phyloP scores from a whole-genome alignment of 1,140 invertebrate species.

The Tribolium madens region DNA sequence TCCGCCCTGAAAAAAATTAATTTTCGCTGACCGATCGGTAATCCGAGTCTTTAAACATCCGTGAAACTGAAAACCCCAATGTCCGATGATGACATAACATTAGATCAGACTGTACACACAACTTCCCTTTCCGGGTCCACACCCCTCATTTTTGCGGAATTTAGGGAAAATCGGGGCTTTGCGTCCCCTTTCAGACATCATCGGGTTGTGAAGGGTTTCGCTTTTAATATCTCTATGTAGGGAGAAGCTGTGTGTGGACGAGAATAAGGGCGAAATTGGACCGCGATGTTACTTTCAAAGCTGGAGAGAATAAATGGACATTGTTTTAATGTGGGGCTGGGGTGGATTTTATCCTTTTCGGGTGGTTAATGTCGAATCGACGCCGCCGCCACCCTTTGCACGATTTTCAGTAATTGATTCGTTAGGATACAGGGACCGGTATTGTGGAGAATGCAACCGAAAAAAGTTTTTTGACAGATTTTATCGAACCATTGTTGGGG shows the following conservation, averaged over 20 bases:
- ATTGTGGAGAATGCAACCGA: conserved; percentile 21
- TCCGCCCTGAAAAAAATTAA: conserved; percentile 9
- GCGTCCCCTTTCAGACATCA: conserved; percentile 37
- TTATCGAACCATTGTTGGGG: not conserved
- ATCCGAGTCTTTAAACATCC: conserved; percentile 31
- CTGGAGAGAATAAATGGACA: conserved; percentile 8
- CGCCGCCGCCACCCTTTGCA: conserved; percentile 15
- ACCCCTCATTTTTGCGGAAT: conserved; percentile 52
- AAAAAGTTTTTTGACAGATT: not conserved
- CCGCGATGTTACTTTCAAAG: not conserved
- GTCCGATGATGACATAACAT: conserved; percentile 50
- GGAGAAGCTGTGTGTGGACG: not conserved
- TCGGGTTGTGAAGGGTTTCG: conserved; percentile 40
- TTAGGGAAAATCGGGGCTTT: conserved; percentile 49
- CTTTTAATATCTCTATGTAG: conserved; percentile 26
- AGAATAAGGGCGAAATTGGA: conserved; percentile 17
- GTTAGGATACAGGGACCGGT: conserved; percentile 5
- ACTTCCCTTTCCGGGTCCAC: conserved; percentile 51
- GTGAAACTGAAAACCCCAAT: conserved; percentile 23
- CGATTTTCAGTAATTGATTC: conserved; percentile 44
- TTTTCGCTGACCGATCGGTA: conserved; percentile 12
- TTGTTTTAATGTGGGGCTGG: conserved; percentile 37
- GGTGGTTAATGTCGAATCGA: conserved; percentile 1
- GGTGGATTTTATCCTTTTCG: conserved; percentile 40
- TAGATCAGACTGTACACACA: conserved; percentile 51